phyloP scores from a whole-genome alignment of 2,113 vertebrate species.

The Aythya baeri region DNA sequence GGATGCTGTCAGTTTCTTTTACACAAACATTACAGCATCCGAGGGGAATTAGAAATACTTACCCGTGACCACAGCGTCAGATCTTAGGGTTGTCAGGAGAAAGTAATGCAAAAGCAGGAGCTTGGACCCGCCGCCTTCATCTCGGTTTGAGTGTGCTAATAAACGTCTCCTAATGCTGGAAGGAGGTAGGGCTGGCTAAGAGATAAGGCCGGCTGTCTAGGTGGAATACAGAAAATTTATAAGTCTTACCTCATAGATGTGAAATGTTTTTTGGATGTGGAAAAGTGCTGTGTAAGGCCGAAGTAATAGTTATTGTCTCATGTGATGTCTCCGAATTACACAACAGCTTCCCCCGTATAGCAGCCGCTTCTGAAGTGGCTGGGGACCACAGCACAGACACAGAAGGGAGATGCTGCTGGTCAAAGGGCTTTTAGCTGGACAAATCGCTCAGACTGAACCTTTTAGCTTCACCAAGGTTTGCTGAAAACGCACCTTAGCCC shows the following conservation, averaged over 20 bases:
- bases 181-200: not conserved
- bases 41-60: constrained; percentile 61
- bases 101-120: constrained; percentile 24
- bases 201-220: not conserved
- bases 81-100: constrained; percentile 38
- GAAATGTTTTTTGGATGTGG: not conserved
- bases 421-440: not conserved
- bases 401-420: not conserved
- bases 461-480: not conserved
- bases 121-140: not conserved
- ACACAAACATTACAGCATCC: constrained; percentile 64
- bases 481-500: not conserved
- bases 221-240: constrained; percentile 23
- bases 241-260: constrained; percentile 20
- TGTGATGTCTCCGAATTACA: not conserved
- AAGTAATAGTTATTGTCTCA: not conserved
- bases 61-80: constrained; percentile 54
- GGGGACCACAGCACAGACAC: not conserved
- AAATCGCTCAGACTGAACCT: not conserved
- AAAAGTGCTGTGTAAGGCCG: not conserved
- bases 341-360: not conserved
- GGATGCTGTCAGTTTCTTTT: constrained; percentile 56
- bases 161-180: constrained; percentile 31
- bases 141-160: constrained; percentile 14
- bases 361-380: not conserved